Percentiles rank a stretch among this genome's conserved stretches.
Evolutionary conservation across 2,797 vertebrate genomes (phyloP).

Genomic region (Enteromius viviparus): DNA sequence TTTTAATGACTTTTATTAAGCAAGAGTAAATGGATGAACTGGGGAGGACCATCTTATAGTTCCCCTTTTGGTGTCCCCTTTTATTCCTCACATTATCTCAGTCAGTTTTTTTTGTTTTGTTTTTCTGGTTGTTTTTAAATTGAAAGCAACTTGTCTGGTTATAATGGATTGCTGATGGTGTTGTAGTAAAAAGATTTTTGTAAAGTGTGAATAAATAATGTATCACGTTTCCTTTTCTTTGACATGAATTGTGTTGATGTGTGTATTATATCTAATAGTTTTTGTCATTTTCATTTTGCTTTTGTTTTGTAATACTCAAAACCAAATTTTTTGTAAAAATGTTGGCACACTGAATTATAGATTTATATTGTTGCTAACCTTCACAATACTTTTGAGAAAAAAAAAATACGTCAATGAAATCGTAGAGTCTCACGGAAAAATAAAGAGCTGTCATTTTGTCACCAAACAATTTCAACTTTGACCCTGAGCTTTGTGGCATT

Average conservation of each 20-base stretch:
- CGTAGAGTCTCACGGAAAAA: conserved; percentile 59
- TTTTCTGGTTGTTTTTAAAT: conserved; percentile 72
- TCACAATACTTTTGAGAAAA: conserved; percentile 61
- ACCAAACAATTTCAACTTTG: conserved; percentile 56
- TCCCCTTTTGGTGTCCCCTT: conserved; percentile 78
- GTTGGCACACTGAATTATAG: conserved; percentile 67
- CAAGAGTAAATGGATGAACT: conserved; percentile 60
- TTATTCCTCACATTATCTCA: conserved; percentile 73
- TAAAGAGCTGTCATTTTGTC: conserved; percentile 61
- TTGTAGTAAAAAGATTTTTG: conserved; percentile 80
- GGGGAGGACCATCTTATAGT: conserved; percentile 61
- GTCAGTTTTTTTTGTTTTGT: neutral
- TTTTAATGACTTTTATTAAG: conserved; percentile 69
- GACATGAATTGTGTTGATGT: conserved; percentile 82
- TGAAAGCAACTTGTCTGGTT: conserved; percentile 80
- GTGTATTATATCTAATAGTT: conserved; percentile 75
- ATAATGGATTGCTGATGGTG: conserved; percentile 83
- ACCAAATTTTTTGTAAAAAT: conserved; percentile 66
- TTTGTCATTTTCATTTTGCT: conserved; percentile 52
- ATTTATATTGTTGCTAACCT: conserved; percentile 66
- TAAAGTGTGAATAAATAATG: conserved; percentile 88
- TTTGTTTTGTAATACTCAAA: conserved; percentile 62
- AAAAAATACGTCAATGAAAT: conserved; percentile 47
- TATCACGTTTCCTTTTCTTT: conserved; percentile 81
- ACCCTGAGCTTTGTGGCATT: conserved; percentile 59